A percentile compares a stretch with the other conserved stretches of the same genome.
Conservation (phyloP, 2,113 vertebrate species). For the Nannospalax galili region DNA sequence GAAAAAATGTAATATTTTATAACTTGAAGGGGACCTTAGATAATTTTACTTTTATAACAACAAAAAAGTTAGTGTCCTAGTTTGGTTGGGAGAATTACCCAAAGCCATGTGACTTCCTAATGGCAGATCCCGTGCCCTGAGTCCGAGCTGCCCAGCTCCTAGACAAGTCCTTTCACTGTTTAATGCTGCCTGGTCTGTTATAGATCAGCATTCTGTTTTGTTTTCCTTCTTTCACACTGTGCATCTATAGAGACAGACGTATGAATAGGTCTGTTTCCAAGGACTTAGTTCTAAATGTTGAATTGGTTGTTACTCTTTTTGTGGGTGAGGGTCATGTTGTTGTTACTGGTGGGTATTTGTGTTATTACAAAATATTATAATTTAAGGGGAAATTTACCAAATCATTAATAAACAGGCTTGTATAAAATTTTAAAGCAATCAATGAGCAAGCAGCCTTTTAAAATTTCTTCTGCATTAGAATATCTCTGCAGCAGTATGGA, state of each 20-base stretch:
- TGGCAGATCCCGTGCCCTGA: neutral
- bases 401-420: conserved; percentile 29
- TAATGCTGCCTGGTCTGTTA: neutral
- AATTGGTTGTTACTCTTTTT: neutral
- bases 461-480: neutral
- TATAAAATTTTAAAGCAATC: conserved; percentile 59
- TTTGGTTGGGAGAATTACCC: neutral
- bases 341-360: neutral
- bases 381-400: conserved; percentile 15
- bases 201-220: neutral
- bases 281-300: neutral
- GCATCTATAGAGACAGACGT: neutral
- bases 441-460: conserved; percentile 36
- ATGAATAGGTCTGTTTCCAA: neutral
- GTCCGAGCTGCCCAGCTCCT: neutral
- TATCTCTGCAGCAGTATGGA: neutral
- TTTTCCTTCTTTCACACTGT: neutral
- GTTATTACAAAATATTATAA: neutral
- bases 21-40: neutral
- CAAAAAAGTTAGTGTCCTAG: neutral
- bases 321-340: neutral
- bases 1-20: neutral
- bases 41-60: neutral
- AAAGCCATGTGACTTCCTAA: neutral
- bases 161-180: neutral